Conservation (phyloP, 2,113 vertebrate genomes). For the Cyprichromis sp. region DNA sequence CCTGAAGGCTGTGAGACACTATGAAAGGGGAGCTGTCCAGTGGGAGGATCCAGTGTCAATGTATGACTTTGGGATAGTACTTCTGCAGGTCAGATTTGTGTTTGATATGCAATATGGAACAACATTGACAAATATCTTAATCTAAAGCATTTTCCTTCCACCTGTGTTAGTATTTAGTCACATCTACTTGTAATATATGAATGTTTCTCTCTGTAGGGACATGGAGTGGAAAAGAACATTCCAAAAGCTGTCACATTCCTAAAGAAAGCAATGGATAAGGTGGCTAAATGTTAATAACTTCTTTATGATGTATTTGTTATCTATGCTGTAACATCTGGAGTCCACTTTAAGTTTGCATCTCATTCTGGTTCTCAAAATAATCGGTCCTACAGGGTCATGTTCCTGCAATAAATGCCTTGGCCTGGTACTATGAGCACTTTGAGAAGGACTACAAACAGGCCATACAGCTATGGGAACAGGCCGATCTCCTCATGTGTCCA, state of each 20-base stretch:
- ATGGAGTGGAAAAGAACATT: conserved; percentile 70
- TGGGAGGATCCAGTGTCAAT: conserved; percentile 69
- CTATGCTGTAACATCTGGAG: neutral
- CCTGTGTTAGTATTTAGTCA: neutral
- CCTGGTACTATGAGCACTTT: conserved; percentile 74
- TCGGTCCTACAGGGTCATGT: conserved; percentile 60
- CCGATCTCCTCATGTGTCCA: conserved; percentile 54
- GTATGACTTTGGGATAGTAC: conserved; percentile 76
- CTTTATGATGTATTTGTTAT: neutral
- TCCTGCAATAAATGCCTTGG: conserved; percentile 73
- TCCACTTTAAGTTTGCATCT: neutral
- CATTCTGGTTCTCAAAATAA: neutral
- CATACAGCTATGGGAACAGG: conserved; percentile 70
- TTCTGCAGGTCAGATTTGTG: conserved; percentile 64
- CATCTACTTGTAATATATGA: neutral
- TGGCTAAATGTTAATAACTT: neutral
- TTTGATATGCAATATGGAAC: neutral
- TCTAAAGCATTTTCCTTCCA: neutral
- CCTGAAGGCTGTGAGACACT: conserved; percentile 68
- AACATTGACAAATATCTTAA: neutral
- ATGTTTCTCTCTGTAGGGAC: conserved; percentile 55
- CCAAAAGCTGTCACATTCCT: conserved; percentile 66
- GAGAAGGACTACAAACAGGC: conserved; percentile 66
- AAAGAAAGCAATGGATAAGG: conserved; percentile 70
- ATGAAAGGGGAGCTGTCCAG: conserved; percentile 66